These are phyloP conservation scores for Ectemnius lituratus DNA, from an alignment of 2,888 invertebrate species.

Conservation along the genomic window DNA sequence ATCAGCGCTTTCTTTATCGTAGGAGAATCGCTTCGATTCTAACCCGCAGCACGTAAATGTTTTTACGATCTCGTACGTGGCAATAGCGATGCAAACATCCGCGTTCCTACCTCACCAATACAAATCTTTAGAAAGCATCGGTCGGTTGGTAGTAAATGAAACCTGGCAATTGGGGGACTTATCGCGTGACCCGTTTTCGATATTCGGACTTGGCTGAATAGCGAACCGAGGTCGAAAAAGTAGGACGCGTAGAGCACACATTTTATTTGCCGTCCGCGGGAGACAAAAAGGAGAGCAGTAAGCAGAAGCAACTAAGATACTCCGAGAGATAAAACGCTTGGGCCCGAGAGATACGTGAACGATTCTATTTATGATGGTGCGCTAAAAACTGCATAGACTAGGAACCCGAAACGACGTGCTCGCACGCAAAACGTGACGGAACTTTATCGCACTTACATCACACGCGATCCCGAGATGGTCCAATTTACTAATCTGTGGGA, in stretches of 20 bases:
- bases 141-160: no score
- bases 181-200: background rate
- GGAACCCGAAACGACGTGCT: background rate
- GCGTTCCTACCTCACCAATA: no score
- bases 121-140: no score
- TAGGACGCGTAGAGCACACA: slow-evolving; percentile 19
- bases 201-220: slow-evolving; percentile 20
- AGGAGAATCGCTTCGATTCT: no score
- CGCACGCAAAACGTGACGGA: slow-evolving; percentile 10
- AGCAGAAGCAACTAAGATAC: slow-evolving; percentile 19
- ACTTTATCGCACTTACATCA: slow-evolving; percentile 12
- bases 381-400: slow-evolving; percentile 19
- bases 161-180: background rate
- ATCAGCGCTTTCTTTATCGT: background rate
- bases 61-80: background rate
- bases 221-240: background rate
- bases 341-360: no score
- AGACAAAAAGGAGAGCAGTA: slow-evolving; percentile 15
- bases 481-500: slow-evolving; percentile 24
- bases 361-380: no score
- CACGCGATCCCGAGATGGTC: slow-evolving; percentile 27
- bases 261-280: slow-evolving; percentile 9
- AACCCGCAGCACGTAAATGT: slow-evolving; percentile 7
- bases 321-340: no score
- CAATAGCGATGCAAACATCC: no score